These are phyloP conservation scores for Pammene aurita DNA, from an alignment of 2,888 invertebrate species.

Conservation along the genomic window DNA sequence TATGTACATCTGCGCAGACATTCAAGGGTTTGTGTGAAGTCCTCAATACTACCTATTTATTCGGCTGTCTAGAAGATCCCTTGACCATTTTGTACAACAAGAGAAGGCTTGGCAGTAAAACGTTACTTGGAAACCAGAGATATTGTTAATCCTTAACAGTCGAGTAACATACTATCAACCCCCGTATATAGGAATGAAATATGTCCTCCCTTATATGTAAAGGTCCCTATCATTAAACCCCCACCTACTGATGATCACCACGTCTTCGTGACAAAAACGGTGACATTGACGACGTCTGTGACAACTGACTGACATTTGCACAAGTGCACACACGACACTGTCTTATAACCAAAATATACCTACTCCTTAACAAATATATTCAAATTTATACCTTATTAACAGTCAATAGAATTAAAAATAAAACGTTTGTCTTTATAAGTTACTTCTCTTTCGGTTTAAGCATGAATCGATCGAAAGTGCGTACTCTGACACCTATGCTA, in stretches of 20 bases:
- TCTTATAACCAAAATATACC: conserved; percentile 16
- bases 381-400: neutral
- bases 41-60: too few species aligned
- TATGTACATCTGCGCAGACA: too few species aligned
- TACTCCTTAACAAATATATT: neutral
- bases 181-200: conserved; percentile 2
- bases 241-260: neutral
- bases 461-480: conserved; percentile 22
- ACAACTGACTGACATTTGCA: conserved; percentile 63
- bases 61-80: too few species aligned
- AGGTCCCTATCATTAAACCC: neutral
- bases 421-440: neutral
- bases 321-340: conserved; percentile 50
- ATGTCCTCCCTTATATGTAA: conserved; percentile 4
- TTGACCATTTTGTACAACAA: too few species aligned
- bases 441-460: neutral
- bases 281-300: conserved; percentile 41
- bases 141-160: too few species aligned
- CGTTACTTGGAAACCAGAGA: too few species aligned
- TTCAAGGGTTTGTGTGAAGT: too few species aligned
- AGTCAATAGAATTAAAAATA: neutral
- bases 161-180: neutral
- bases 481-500: conserved; percentile 24
- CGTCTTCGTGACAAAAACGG: neutral
- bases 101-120: too few species aligned